These are phyloP conservation scores for Gymnocheta viridis DNA, from an alignment of 2,888 invertebrate species.

Conservation along the genomic window DNA sequence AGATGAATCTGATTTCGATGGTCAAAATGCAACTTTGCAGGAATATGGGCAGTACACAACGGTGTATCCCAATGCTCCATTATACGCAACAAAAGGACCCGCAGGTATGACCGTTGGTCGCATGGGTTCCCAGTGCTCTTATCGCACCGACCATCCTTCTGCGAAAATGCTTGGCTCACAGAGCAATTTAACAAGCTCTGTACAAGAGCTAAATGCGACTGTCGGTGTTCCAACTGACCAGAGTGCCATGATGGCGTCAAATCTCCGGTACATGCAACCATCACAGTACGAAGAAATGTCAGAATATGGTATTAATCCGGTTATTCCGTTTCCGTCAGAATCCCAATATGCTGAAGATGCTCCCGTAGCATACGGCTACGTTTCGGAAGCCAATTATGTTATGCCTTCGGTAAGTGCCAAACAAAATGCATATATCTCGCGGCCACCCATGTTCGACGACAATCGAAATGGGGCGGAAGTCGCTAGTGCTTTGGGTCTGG, in stretches of 20 bases:
- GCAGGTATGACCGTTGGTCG: conserved; percentile 73
- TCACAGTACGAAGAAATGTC: conserved; percentile 80
- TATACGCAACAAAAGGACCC: conserved; percentile 77
- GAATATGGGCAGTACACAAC: conserved; percentile 72
- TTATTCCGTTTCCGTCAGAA: conserved; percentile 81
- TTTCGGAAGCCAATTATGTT: conserved; percentile 86
- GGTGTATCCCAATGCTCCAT: conserved; percentile 76
- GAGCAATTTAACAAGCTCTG: conserved; percentile 73
- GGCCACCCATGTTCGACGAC: conserved; percentile 83
- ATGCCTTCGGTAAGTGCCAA: conserved; percentile 77
- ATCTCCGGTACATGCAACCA: conserved; percentile 81
- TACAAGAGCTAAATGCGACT: conserved; percentile 74
- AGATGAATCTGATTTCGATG: conserved; percentile 75
- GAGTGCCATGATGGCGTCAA: conserved; percentile 74
- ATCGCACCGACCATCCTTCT: conserved; percentile 66
- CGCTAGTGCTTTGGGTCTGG: conserved; percentile 72
- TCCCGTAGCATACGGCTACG: conserved; percentile 85
- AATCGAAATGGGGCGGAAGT: conserved; percentile 82
- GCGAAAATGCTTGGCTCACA: conserved; percentile 75
- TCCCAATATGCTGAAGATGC: conserved; percentile 86
- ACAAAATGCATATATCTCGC: conserved; percentile 82
- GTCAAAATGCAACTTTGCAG: conserved; percentile 74
- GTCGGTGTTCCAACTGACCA: conserved; percentile 74
- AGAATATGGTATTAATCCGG: conserved; percentile 85
- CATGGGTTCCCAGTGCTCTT: conserved; percentile 73